Conservation (phyloP, 1,140 invertebrate species). For the Steinernema khuongi region DNA sequence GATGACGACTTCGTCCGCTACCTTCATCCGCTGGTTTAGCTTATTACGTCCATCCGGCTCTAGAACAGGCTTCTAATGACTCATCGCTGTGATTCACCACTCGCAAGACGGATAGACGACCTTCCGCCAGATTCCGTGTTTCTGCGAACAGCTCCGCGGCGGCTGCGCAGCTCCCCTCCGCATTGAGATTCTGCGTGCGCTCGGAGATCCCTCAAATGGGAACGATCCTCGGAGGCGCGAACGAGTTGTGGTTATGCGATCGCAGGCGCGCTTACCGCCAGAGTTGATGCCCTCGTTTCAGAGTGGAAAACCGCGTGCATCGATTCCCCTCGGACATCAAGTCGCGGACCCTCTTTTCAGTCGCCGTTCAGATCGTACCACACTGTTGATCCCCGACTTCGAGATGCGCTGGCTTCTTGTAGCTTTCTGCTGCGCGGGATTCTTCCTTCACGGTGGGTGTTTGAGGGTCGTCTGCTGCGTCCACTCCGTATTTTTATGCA, state of each 20-base stretch:
- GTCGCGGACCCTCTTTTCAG: background rate
- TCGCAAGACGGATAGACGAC: background rate
- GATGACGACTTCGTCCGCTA: background rate
- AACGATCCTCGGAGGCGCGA: too few relatives aligned
- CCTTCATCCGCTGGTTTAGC: background rate
- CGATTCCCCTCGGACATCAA: background rate
- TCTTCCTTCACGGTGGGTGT: background rate
- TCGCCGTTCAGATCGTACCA: too few relatives aligned
- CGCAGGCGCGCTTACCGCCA: constrained; percentile 6
- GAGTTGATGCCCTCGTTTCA: constrained; percentile 16
- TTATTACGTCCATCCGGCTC: background rate
- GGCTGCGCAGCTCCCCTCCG: too few relatives aligned
- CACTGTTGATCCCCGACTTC: too few relatives aligned
- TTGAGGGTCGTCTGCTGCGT: background rate
- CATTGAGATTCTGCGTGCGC: background rate
- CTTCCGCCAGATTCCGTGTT: too few relatives aligned
- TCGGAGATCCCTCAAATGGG: too few relatives aligned
- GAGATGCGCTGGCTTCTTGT: background rate
- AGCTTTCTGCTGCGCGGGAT: background rate
- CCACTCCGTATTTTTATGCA: background rate
- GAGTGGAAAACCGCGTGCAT: constrained; percentile 7
- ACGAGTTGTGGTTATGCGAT: too few relatives aligned
- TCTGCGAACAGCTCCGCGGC: too few relatives aligned
- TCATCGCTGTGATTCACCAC: background rate
- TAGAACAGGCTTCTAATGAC: background rate